A percentile compares a stretch with the other conserved stretches of the same genome.
These are phyloP conservation scores for Leucophenga montana DNA, from an alignment of 2,888 invertebrate genomes.

Conservation along the genomic window DNA sequence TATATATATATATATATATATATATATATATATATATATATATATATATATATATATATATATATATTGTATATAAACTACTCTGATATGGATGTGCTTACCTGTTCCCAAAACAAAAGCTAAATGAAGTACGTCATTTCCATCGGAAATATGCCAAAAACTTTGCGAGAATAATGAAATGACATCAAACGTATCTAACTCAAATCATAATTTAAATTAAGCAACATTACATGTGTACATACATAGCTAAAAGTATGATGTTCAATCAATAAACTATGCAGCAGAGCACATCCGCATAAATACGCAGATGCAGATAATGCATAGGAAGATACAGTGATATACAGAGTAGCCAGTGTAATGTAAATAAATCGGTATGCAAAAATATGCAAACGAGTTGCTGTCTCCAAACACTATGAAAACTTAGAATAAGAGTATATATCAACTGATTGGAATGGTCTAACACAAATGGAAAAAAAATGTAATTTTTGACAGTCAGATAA, in stretches of 20 bases:
- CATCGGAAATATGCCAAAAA: too few species aligned
- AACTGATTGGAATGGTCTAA: neutral
- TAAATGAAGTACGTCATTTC: too few species aligned
- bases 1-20: too few species aligned
- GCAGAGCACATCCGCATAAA: slow-evolving; percentile 27
- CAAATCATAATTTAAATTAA: too few species aligned
- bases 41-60: too few species aligned
- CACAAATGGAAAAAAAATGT: neutral
- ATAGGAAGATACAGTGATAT: slow-evolving; percentile 29
- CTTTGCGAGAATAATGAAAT: too few species aligned
- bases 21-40: too few species aligned
- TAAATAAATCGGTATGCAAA: slow-evolving; percentile 55
- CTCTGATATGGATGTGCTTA: too few species aligned
- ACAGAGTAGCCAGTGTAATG: slow-evolving; percentile 8
- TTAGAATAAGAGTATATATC: neutral
- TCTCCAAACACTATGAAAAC: slow-evolving; percentile 56
- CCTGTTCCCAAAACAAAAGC: too few species aligned
- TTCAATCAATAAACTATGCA: slow-evolving; percentile 15
- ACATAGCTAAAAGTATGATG: neutral
- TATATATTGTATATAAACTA: too few species aligned
- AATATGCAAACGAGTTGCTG: slow-evolving; percentile 62
- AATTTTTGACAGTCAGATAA: neutral
- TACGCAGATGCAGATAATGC: slow-evolving; percentile 38
- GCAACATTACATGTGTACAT: neutral
- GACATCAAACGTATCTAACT: too few species aligned